Conservation (phyloP, 2,888 invertebrate species). For the Phyto melanocephala region DNA sequence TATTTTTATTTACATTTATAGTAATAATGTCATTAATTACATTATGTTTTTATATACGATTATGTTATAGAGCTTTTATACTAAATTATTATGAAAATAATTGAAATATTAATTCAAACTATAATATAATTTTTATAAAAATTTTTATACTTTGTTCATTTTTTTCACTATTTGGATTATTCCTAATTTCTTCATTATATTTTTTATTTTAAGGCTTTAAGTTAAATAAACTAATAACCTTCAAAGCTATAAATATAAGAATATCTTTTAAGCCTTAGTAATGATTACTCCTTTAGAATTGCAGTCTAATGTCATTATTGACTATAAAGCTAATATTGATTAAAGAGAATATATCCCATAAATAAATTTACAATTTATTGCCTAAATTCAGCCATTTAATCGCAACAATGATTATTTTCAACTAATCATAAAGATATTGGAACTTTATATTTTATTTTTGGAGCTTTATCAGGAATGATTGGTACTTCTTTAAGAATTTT, state of each 20-base stretch:
- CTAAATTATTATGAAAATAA: constrained; percentile 80
- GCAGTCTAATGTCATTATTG: constrained; percentile 82
- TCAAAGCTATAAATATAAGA: constrained; percentile 82
- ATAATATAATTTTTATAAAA: constrained; percentile 75
- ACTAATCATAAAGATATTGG: constrained; percentile 89
- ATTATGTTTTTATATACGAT: constrained; percentile 81
- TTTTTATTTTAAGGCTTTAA: constrained; percentile 79
- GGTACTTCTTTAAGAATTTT: constrained; percentile 85
- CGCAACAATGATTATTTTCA: constrained; percentile 84
- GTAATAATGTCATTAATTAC: constrained; percentile 80
- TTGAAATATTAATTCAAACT: constrained; percentile 75
- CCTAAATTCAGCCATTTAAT: constrained; percentile 83
- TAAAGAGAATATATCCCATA: constrained; percentile 80
- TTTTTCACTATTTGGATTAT: constrained; percentile 72
- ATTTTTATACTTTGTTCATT: constrained; percentile 70
- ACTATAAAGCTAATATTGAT: constrained; percentile 76
- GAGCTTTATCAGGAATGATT: constrained; percentile 84
- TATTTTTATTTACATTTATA: constrained; percentile 79
- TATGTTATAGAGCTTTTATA: constrained; percentile 79
- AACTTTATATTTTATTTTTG: constrained; percentile 85
- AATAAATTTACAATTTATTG: constrained; percentile 85
- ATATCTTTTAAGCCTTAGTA: constrained; percentile 81
- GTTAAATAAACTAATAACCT: constrained; percentile 83
- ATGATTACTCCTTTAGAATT: constrained; percentile 80
- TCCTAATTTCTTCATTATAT: constrained; percentile 68